Percentiles rank a stretch among this genome's conserved stretches.
These are phyloP conservation scores for Poecilia wingei DNA, from an alignment of 2,797 vertebrate species.

Conservation along the genomic window DNA sequence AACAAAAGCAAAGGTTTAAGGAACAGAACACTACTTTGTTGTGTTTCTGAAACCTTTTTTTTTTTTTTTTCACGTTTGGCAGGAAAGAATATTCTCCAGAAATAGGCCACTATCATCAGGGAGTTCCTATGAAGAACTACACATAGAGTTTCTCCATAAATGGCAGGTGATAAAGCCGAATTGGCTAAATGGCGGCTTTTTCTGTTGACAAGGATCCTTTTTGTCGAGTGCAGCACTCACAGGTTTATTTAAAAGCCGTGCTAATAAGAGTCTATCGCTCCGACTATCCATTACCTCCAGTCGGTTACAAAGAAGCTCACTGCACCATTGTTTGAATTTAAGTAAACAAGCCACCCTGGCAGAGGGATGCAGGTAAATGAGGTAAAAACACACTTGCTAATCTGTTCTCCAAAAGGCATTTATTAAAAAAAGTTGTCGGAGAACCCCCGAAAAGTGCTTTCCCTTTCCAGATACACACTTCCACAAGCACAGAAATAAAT, in stretches of 20 bases:
- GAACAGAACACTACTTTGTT: background rate
- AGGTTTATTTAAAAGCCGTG: conserved; percentile 68
- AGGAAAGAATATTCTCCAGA: background rate
- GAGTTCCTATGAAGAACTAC: background rate
- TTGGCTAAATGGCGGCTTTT: conserved; percentile 56
- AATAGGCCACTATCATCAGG: background rate
- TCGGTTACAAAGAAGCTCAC: conserved; percentile 66
- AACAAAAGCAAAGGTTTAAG: background rate
- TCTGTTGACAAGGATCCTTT: conserved; percentile 75
- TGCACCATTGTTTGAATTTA: conserved; percentile 65
- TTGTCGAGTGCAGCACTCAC: conserved; percentile 75
- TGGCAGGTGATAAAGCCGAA: background rate
- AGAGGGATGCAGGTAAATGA: conserved; percentile 63
- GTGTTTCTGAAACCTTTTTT: background rate
- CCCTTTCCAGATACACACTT: conserved; percentile 8
- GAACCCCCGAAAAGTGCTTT: background rate
- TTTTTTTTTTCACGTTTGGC: background rate
- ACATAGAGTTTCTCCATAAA: background rate
- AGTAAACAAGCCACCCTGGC: conserved; percentile 69
- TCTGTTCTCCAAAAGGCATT: conserved; percentile 44
- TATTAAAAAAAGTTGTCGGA: conserved; percentile 29
- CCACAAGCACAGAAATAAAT: conserved; percentile 19
- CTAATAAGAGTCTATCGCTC: conserved; percentile 77
- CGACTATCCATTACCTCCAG: conserved; percentile 70
- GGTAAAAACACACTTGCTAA: conserved; percentile 29